phyloP scores from a whole-genome alignment of 2,797 vertebrate species.

The Margarornis squamiger region DNA sequence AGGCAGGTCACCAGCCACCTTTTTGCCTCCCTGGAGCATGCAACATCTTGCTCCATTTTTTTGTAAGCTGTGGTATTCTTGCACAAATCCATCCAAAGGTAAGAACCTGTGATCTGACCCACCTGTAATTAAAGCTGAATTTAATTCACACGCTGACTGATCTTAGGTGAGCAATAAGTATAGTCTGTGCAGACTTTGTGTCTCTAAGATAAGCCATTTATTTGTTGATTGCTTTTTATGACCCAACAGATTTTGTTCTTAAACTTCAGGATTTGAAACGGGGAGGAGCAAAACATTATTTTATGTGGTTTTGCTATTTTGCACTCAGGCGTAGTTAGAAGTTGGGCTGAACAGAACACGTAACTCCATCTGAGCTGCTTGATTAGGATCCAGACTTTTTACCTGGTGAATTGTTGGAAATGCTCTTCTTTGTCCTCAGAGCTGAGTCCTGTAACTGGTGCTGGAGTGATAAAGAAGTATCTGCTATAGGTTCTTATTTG shows the following conservation, averaged over 20 bases:
- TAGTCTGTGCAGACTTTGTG: neutral
- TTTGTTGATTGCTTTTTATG: neutral
- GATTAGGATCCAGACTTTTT: neutral
- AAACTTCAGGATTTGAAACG: neutral
- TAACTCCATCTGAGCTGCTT: neutral
- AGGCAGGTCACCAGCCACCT: neutral
- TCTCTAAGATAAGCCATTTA: neutral
- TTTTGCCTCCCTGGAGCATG: neutral
- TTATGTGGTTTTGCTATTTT: neutral
- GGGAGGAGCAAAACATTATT: neutral
- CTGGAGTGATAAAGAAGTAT: neutral
- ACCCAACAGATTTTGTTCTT: neutral
- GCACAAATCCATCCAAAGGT: neutral
- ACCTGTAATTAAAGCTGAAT: neutral
- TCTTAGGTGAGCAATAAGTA: neutral
- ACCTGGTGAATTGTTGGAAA: neutral
- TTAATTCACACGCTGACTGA: neutral
- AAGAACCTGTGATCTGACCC: neutral
- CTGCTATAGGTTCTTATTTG: neutral
- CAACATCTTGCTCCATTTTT: neutral
- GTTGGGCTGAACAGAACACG: neutral
- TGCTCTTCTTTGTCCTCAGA: neutral
- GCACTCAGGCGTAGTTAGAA: neutral
- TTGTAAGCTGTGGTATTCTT: neutral
- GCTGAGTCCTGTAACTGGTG: fast-evolving